Base-by-base conservation (phyloP, 92 coral and sea anemone species). In the Palythoa grandis region DNA sequence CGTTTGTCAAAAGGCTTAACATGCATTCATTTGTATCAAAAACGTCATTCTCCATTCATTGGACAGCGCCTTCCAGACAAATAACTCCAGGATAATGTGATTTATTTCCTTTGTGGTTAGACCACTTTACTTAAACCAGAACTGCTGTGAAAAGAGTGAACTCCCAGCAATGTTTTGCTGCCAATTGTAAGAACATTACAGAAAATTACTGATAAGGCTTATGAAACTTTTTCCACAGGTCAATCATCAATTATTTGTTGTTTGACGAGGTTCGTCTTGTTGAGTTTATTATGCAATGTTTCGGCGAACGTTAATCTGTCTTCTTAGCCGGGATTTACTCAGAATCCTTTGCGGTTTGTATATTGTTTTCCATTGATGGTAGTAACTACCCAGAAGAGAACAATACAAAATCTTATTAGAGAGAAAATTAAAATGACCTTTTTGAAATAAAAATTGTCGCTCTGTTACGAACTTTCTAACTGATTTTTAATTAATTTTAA, bases 101-200 rank as follows among this genome's bases (percentile, higher is more conserved):
- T 17, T 72, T 37, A 22, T 47, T 72, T 72, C 52, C 22, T 71
- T 70, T 72, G 77, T 72, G 56, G 77, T 72, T 72, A 39, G 24
- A n/a, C 25, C 29, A n/a, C 19, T 72, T n/a, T 1, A 39, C 39
- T 70, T 70, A 29, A 25, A 25, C 3, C 47, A 70, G 13, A 58
- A 3, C 5, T 58, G 50, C 50, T 43, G 6, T 43, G 6, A 43
- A 43, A 43, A 43, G 6, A 5, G 50, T 43, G 50, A 43, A 43
- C 7, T 43, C 50, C 50, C 19, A 58, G n/a, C 17, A 15, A 58
- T 13, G 65, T 58, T 58, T n/a, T 58, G 11, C n/a, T 58, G 13
- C 17, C 16, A 22, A n/a, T 1, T 35, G 72, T 5, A 17, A 16
- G n/a, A 3, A 15, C 65, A 15, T 4, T 5, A 15, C 65, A 15